Evolutionary conservation across 2,888 invertebrate species (phyloP).

Genomic region (Amblyjoppa fuscipennis): DNA sequence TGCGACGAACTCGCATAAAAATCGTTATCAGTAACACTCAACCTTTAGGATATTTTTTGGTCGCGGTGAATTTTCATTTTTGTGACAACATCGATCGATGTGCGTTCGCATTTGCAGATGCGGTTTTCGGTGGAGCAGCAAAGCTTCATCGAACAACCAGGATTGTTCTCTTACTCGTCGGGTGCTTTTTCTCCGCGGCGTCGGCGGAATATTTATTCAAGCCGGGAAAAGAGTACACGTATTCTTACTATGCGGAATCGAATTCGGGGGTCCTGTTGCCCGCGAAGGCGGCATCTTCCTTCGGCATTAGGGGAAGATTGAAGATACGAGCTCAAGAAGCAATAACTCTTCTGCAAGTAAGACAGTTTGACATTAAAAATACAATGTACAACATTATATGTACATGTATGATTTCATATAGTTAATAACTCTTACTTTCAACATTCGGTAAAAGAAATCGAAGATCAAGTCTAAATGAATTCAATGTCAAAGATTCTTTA

Average conservation of each 20-base stretch:
- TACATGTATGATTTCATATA: neutral
- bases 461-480: neutral
- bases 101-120: neutral
- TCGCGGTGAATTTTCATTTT: neutral
- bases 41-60: neutral
- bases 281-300: conserved; percentile 80
- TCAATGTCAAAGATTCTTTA: neutral
- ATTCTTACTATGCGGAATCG: conserved; percentile 80
- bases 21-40: neutral
- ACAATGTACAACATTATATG: neutral
- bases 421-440: neutral
- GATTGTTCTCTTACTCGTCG: neutral
- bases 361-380: neutral
- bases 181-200: conserved; percentile 4
- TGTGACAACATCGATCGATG: neutral
- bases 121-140: neutral
- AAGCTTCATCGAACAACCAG: neutral
- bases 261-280: conserved; percentile 81
- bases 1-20: neutral
- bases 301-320: conserved; percentile 80
- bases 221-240: conserved; percentile 79
- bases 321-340: conserved; percentile 76
- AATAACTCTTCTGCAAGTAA: conserved; percentile 78
- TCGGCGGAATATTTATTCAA: conserved; percentile 75
- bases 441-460: neutral